Evolutionary conservation across 2,113 vertebrate genomes (phyloP), one percentile per base, ranked within the genome.

Genomic region (Pygoscelis adeliae): DNA sequence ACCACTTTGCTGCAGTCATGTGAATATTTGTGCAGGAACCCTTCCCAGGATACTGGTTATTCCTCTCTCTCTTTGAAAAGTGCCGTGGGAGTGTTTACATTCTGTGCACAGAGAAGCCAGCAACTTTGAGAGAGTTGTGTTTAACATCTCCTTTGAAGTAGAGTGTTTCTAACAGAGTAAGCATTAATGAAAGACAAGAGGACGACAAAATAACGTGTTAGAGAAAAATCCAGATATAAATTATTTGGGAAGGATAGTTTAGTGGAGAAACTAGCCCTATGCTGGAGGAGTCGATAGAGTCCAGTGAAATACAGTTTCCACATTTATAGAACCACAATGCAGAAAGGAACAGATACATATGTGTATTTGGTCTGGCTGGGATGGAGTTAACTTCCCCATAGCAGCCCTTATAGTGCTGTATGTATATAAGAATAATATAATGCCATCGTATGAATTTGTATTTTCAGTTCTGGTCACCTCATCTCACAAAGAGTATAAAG

Each of bases 61-160:
- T 84, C 15, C 47, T 55, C 52, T 38, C 11, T 11, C 12, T 29
- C 16, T 59, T 49, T 62, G n/a, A 26, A 27, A 52, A 71, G 15
- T 38, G 44, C 38, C 0, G 0, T 2, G 10, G 11, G 22, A 58
- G 7, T 11, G 13, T 62, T 78, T 62, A 9, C 15, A 14, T 90
- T 80, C 36, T 38, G 32, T 21, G 18, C 8, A 32, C 23, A 77
- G 46, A 76, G 49, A 40, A 90, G 42, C 8, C 36, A 74, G 46
- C 14, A 59, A 19, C 42, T 74, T 59, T 14, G 27, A 73, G 40
- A 61, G 21, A 50, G 34, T 21, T 63, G 5, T 74, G 19, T 71
- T 74, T 84, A 59, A 59, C 16, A 49, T 13, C n/a, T 42, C 4
- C 47, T 96, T 83, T 89, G 40, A 91, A 61, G 27, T 8, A 40